These are phyloP conservation scores for Phocides pigmalion DNA, from an alignment of 1,140 invertebrate species.

Conservation along the genomic window DNA sequence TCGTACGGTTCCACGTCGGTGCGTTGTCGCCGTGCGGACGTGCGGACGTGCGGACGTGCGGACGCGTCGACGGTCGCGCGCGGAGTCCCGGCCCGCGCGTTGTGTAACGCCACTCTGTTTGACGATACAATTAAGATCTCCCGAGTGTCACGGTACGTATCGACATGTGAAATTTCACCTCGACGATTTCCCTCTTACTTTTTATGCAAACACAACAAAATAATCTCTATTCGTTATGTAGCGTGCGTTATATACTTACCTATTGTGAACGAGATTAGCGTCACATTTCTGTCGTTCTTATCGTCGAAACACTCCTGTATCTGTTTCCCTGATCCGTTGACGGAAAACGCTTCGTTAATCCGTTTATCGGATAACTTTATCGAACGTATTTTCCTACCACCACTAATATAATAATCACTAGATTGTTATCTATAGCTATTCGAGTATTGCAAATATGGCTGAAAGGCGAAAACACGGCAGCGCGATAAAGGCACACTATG, in stretches of 20 bases:
- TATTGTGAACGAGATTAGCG: not conserved
- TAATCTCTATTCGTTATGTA: not conserved
- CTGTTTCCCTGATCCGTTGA: not conserved
- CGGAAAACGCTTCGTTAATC: not conserved
- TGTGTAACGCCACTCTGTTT: not conserved
- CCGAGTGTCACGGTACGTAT: not conserved
- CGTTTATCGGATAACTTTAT: not conserved
- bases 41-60: not conserved
- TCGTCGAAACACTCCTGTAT: not conserved
- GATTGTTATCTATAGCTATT: not conserved
- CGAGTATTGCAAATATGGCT: not conserved
- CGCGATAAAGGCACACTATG: not conserved
- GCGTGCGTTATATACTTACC: not conserved
- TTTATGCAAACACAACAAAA: not conserved
- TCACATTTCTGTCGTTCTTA: not conserved
- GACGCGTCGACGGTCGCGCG: too few relatives aligned
- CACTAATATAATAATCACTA: too few relatives aligned
- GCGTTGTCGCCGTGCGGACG: too few relatives aligned
- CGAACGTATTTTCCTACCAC: not conserved
- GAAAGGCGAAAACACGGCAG: not conserved
- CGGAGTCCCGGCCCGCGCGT: not conserved
- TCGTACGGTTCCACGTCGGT: not conserved
- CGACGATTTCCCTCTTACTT: constrained; percentile 8
- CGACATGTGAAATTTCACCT: constrained; percentile 8
- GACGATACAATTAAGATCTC: constrained; percentile 10